These are phyloP conservation scores for Parnassius smintheus DNA, from an alignment of 2,888 invertebrate genomes.

Conservation along the genomic window DNA sequence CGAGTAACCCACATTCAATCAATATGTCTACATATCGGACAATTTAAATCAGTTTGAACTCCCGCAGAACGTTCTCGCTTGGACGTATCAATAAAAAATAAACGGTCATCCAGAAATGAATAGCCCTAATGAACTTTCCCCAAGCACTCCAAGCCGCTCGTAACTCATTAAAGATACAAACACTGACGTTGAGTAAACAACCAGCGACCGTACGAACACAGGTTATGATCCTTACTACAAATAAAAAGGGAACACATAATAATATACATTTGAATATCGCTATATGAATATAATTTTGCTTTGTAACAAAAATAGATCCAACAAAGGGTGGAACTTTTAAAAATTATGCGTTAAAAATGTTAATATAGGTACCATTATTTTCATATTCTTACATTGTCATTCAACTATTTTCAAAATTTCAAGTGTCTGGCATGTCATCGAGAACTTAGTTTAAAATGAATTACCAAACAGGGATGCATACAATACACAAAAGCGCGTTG, in stretches of 20 bases:
- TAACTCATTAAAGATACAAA: constrained; percentile 14
- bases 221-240: background rate
- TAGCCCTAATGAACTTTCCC: constrained; percentile 43
- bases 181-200: constrained; percentile 13
- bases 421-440: too few relatives aligned
- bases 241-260: background rate
- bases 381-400: too few relatives aligned
- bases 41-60: constrained; percentile 1
- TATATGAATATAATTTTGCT: background rate
- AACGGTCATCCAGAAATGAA: constrained; percentile 30
- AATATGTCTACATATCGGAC: background rate
- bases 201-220: background rate
- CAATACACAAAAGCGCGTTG: too few relatives aligned
- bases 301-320: too few relatives aligned
- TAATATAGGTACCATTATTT: too few relatives aligned
- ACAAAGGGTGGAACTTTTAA: too few relatives aligned
- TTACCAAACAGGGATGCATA: too few relatives aligned
- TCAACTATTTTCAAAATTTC: too few relatives aligned
- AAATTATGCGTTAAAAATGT: too few relatives aligned
- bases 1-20: constrained; percentile 1
- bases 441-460: too few relatives aligned
- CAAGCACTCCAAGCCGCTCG: constrained; percentile 33
- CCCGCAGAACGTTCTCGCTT: constrained; percentile 1
- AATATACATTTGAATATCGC: constrained; percentile 1
- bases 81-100: constrained; percentile 8